These are phyloP conservation scores for Agapornis canus DNA, from an alignment of 2,797 vertebrate species.

Conservation along the genomic window DNA sequence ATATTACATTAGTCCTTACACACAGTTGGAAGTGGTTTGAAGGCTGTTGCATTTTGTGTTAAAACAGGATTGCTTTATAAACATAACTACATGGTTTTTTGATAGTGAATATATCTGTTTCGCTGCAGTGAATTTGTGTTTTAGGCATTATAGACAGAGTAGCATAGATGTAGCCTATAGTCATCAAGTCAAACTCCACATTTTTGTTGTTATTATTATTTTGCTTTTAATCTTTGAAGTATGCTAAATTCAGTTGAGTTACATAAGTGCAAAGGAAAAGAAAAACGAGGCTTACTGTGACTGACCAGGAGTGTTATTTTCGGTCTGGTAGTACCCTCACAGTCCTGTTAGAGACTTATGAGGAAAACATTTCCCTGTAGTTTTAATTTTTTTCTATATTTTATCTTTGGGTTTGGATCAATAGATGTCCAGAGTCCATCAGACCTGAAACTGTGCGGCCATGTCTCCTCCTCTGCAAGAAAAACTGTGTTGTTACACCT, in stretches of 20 bases:
- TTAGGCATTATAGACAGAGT: neutral
- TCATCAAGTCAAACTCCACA: neutral
- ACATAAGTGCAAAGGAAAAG: neutral
- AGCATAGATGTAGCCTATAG: neutral
- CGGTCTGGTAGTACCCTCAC: accelerated
- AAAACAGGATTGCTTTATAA: neutral
- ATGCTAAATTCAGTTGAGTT: neutral
- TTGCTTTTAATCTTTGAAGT: neutral
- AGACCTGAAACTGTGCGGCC: conserved; percentile 81
- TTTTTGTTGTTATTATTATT: neutral
- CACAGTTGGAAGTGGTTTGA: neutral
- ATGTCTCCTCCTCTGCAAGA: conserved; percentile 88
- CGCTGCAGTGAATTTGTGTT: neutral
- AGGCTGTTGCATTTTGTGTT: neutral
- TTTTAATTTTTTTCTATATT: neutral
- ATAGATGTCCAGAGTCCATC: conserved; percentile 88
- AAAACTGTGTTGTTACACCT: conserved; percentile 89
- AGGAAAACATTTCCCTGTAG: accelerated
- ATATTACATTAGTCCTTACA: neutral
- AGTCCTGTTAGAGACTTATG: neutral
- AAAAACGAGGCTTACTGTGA: neutral
- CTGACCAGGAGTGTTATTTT: neutral
- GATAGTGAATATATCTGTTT: neutral
- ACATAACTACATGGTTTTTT: neutral
- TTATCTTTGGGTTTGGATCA: neutral